Conservation (phyloP, 1,140 invertebrate species). For the Steinernema feltiae region DNA sequence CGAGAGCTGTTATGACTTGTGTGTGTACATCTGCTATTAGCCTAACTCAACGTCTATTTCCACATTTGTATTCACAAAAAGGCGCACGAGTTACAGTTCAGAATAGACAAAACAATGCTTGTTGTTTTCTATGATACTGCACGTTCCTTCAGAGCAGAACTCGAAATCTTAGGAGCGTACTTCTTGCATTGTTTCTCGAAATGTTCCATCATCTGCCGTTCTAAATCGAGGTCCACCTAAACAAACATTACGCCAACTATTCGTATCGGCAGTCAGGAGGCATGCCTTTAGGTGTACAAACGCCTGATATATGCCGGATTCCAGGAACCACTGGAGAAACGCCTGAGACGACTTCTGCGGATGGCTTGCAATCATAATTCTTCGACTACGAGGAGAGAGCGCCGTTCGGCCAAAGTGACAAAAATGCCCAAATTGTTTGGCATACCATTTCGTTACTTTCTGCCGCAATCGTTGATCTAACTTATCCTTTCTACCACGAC, state of each 20-base stretch:
- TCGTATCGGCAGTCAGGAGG: no score
- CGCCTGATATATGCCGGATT: conserved; percentile 14
- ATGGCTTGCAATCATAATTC: conserved; percentile 14
- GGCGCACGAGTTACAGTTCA: no score
- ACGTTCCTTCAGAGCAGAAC: not conserved
- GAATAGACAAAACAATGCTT: no score
- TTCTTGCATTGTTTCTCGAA: not conserved
- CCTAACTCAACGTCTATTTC: no score
- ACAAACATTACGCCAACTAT: not conserved
- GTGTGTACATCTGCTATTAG: no score
- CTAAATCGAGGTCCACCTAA: not conserved
- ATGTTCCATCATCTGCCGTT: not conserved
- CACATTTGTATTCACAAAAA: no score
- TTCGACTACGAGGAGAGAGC: not conserved
- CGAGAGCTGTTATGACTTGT: no score
- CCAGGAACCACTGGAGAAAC: conserved; percentile 18
- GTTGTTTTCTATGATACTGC: no score
- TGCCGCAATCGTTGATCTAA: no score
- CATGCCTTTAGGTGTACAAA: not conserved
- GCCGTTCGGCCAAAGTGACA: not conserved
- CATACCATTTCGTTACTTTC: conserved; percentile 24
- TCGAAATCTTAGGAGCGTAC: not conserved
- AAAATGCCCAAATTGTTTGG: conserved; percentile 25
- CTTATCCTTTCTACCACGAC: not conserved
- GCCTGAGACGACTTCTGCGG: conserved; percentile 16